phyloP scores from a whole-genome alignment of 2,113 vertebrate genomes.

The Octodon degus region DNA sequence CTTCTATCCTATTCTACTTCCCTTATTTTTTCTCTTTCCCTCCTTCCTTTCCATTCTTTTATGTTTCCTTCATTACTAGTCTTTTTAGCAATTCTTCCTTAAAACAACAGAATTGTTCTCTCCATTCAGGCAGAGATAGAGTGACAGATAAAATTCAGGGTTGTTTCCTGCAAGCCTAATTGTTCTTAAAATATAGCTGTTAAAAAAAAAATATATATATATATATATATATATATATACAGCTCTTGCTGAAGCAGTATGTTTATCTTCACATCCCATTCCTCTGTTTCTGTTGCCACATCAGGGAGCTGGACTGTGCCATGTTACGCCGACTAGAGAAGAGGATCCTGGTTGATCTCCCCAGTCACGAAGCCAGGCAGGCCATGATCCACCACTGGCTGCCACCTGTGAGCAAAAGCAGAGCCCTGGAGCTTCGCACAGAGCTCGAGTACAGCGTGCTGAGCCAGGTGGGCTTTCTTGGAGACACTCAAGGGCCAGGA shows the following conservation, averaged over 20 bases:
- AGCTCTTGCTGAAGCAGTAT: not conserved
- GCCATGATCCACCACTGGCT: constrained; percentile 96
- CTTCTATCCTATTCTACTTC: not conserved
- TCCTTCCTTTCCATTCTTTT: not conserved
- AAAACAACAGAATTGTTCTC: not conserved
- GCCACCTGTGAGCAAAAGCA: constrained; percentile 89
- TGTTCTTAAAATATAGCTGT: not conserved
- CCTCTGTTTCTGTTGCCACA: not conserved
- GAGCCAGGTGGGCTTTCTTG: constrained; percentile 86
- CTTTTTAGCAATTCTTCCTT: not conserved
- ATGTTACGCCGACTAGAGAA: constrained; percentile 97
- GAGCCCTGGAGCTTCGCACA: constrained; percentile 89
- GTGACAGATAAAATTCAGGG: not conserved
- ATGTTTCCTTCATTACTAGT: not conserved
- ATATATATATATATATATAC: too few relatives aligned
- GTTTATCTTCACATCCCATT: rapidly evolving
- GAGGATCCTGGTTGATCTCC: constrained; percentile 95
- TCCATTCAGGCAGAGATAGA: not conserved
- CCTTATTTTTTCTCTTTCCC: not conserved
- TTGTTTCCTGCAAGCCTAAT: not conserved
- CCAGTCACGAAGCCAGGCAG: constrained; percentile 89
- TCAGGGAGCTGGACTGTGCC: constrained; percentile 95
- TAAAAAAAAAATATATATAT: not conserved
- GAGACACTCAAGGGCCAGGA: not conserved
- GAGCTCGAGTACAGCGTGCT: constrained; percentile 90